Evolutionary conservation across 1,140 invertebrate genomes (phyloP), one percentile per base, ranked within the genome.

Genomic region (Drosophila obscura): DNA sequence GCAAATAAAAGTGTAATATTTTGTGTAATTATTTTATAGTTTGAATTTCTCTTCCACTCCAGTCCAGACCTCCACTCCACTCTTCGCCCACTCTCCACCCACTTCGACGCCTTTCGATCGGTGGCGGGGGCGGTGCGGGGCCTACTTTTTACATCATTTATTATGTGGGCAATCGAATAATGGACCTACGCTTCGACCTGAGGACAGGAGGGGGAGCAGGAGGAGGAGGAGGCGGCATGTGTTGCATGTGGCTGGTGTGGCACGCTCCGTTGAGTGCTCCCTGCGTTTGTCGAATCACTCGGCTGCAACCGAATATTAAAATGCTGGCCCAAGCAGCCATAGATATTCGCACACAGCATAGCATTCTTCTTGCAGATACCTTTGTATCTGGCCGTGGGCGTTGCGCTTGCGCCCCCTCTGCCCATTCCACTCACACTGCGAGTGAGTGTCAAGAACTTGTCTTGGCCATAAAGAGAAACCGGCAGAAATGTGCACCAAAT

Each of bases 391-490:
- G 28, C 67, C 49, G 77, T 77, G 51, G 67, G 64, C 73, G 73
- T 73, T 53, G 7, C 58, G 19, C 53, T 9, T 2, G 7, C 28
- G 2, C 31, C 28, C 28, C 56, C 51, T 44, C 51, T 62, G 19
- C 60, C 28, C 49, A 44, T 24, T 28, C 26, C 57, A 11, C 7
- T n/a, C 31, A 31, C 31, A 31, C 16, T 31, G 24, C 44, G 65
- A 66, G 49, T 79, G 80, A 82, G 80, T 82, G 76, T 82, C 77
- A 84, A 85, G 82, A 85, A 85, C 82, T 85, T 82, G 82, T 88
- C 82, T 85, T 85, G 82, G 78, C 82, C 83, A 88, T 87, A 85
- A 80, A 85, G 82, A 78, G 83, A 87, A 85, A 77, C 74, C 78
- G 74, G 74, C 78, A 88, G 83, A 77, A 82, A 85, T 87, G 68